Conservation (phyloP, 2,797 vertebrate species). For the Naso thynnoides region DNA sequence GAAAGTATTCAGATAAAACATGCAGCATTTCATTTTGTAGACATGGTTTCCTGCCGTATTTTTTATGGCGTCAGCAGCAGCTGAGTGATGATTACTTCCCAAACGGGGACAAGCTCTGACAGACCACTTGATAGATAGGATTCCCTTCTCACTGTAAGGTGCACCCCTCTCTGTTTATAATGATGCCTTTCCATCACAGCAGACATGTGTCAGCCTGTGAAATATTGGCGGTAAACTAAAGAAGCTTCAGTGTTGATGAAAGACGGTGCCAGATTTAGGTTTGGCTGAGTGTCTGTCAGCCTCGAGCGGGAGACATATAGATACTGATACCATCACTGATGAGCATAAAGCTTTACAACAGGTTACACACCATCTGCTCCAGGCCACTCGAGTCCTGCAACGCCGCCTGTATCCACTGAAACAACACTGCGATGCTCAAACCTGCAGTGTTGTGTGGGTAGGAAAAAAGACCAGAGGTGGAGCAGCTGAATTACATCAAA, state of each 20-base stretch:
- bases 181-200: slow-evolving; percentile 65
- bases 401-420: slow-evolving; percentile 1
- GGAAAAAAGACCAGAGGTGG: no score
- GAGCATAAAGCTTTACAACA: slow-evolving; percentile 25
- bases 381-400: background rate
- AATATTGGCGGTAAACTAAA: slow-evolving; percentile 54
- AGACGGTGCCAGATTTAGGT: slow-evolving; percentile 38
- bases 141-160: slow-evolving; percentile 41
- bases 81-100: slow-evolving; percentile 58
- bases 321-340: slow-evolving; percentile 29
- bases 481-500: no score
- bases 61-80: slow-evolving; percentile 18
- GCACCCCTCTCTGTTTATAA: slow-evolving; percentile 56
- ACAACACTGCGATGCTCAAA: background rate
- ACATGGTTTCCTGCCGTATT: slow-evolving; percentile 36
- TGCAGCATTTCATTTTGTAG: slow-evolving; percentile 12
- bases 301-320: slow-evolving; percentile 36
- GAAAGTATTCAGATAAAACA: slow-evolving; percentile 10
- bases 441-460: background rate
- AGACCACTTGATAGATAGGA: slow-evolving; percentile 51
- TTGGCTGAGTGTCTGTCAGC: slow-evolving; percentile 31
- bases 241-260: slow-evolving; percentile 51
- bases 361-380: slow-evolving; percentile 11
- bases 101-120: slow-evolving; percentile 41
- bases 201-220: slow-evolving; percentile 61